These are phyloP conservation scores for Mactromeris polynyma DNA, from an alignment of 2,888 invertebrate species.

Conservation along the genomic window DNA sequence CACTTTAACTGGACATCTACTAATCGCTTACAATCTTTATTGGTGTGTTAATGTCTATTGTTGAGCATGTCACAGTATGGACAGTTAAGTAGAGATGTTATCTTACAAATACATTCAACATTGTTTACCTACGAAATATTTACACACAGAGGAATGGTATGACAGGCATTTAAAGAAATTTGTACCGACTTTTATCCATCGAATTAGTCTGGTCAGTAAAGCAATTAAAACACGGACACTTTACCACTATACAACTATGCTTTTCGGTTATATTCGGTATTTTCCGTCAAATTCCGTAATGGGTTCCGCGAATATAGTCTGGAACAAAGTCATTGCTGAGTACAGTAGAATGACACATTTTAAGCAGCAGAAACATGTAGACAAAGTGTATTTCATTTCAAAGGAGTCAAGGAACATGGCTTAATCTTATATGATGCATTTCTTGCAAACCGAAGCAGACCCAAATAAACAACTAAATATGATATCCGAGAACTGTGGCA, in stretches of 20 bases:
- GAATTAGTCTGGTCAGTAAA: too few relatives aligned
- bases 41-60: slow-evolving; percentile 23
- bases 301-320: too few relatives aligned
- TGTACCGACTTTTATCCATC: background rate
- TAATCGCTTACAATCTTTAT: slow-evolving; percentile 17
- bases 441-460: too few relatives aligned
- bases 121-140: background rate
- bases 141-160: background rate
- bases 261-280: background rate
- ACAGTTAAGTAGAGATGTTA: background rate
- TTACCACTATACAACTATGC: background rate
- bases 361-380: too few relatives aligned
- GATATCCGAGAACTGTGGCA: background rate
- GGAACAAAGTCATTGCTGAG: too few relatives aligned
- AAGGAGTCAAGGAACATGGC: too few relatives aligned
- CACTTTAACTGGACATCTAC: slow-evolving; percentile 45
- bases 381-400: too few relatives aligned
- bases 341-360: too few relatives aligned
- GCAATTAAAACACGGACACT: background rate
- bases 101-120: background rate
- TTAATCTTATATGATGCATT: too few relatives aligned
- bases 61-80: background rate
- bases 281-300: background rate
- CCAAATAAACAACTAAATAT: background rate
- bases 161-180: background rate